Base-by-base conservation (phyloP, 37 sponge, comb jelly and placozoan genomes). In the Lycopodina hypogea region DNA sequence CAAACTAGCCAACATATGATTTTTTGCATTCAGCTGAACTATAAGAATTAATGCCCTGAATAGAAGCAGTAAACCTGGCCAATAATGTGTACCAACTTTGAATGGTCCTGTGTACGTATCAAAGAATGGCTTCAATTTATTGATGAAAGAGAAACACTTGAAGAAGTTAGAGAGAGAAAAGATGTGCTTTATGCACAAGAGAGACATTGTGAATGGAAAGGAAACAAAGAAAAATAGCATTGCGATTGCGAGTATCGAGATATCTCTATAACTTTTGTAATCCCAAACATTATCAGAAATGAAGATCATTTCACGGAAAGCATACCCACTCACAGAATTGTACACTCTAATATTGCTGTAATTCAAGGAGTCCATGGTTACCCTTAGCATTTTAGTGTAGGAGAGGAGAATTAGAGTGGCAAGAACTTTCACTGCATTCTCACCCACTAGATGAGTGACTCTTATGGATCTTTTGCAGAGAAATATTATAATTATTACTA, bases 121-220 rank as follows among this genome's bases (percentile, higher is more conserved):
- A 73, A 73, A 53, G 74, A 73, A 73, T 21, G 74, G 74, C 56
- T 73, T 73, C 19, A 73, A 18, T 53, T 53, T 73, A 23, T 42
- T 22, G 24, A 73, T 38, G 38, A 35, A 70, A 41, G 70, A 40
- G 45, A 70, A 70, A 7, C 33, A 11, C 4, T 52, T 73, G 66
- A 32, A 65, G 19, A 36, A 53, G 42, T 53, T 55, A 8, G 53
- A 55, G 23, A 73, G 35, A 22, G 35, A 19, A 12, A 28, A 35
- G 39, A 73, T 18, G 28, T 73, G 33, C 33, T 45, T 33, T 50
- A 53, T 55, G 56, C 53, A 73, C 56, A 73, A 29, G 18, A 73
- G 36, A 29, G 42, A 11, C 18, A 73, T 34, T 26, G 74, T 32
- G 14, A 73, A 53, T 51, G 74, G 74, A 53, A 53, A 32, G 8